phyloP scores from a whole-genome alignment of 2,888 invertebrate species.

The Quadroppia sp. region DNA sequence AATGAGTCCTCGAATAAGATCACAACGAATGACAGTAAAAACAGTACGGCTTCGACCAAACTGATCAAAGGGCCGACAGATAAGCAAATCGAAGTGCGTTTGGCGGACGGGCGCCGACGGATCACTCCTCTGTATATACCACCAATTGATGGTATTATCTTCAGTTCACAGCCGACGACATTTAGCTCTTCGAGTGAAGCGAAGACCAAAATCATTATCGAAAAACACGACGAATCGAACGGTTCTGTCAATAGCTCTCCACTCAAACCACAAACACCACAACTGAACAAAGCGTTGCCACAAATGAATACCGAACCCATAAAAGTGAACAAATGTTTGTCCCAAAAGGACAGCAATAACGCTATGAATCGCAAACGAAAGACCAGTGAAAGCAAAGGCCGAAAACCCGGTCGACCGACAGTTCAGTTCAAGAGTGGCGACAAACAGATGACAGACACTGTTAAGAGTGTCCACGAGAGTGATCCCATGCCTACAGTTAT shows the following conservation, averaged over 20 bases:
- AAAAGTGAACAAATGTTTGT: not conserved
- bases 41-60: not conserved
- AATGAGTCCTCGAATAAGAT: slow-evolving; percentile 39
- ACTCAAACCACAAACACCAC: not conserved
- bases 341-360: not conserved
- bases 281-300: not conserved
- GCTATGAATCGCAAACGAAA: slow-evolving; percentile 13
- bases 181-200: slow-evolving; percentile 66
- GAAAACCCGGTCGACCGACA: slow-evolving; percentile 48
- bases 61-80: slow-evolving; percentile 60
- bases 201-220: slow-evolving; percentile 74
- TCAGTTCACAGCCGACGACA: slow-evolving; percentile 50
- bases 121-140: slow-evolving; percentile 96
- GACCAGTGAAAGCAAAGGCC: slow-evolving; percentile 37
- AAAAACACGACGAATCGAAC: slow-evolving; percentile 60
- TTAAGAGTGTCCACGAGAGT: slow-evolving; percentile 15
- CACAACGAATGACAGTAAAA: slow-evolving; percentile 18
- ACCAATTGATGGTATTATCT: slow-evolving; percentile 51
- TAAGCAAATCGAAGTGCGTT: slow-evolving; percentile 88
- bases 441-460: not conserved
- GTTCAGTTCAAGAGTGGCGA: not conserved
- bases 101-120: slow-evolving; percentile 87
- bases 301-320: slow-evolving; percentile 32
- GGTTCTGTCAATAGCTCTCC: not conserved
- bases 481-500: slow-evolving; percentile 40